Evolutionary conservation across 2,888 invertebrate species (phyloP).

Genomic region (Perdita meconis): DNA sequence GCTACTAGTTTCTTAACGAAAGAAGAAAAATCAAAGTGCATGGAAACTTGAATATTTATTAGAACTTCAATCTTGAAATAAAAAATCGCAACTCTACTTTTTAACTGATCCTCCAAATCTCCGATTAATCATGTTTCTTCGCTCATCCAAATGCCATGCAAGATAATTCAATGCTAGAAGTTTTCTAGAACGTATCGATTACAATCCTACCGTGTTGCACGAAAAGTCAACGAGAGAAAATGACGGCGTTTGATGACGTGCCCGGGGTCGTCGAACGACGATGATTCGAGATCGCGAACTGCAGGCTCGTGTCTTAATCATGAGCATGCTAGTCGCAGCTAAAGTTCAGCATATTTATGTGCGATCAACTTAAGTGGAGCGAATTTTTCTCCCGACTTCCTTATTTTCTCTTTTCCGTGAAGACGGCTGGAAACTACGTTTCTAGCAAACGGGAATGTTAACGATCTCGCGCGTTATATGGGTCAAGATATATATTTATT

Average conservation of each 20-base stretch:
- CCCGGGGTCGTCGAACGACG: constrained; percentile 33
- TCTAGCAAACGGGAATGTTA: constrained; percentile 28
- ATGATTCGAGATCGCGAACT: constrained; percentile 34
- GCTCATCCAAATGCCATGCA: too few species aligned
- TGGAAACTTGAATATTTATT: too few species aligned
- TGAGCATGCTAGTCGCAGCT: constrained; percentile 23
- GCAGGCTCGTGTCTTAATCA: constrained; percentile 43
- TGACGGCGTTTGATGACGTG: constrained; percentile 4
- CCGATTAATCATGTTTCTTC: too few species aligned
- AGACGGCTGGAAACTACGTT: constrained; percentile 8
- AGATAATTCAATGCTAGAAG: too few species aligned
- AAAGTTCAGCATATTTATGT: constrained; percentile 46
- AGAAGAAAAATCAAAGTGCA: too few species aligned
- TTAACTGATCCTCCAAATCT: too few species aligned
- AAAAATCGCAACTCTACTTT: too few species aligned
- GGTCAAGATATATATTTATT: constrained; percentile 12
- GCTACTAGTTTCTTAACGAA: too few species aligned
- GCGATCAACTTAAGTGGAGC: constrained; percentile 39
- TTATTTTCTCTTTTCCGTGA: constrained; percentile 38
- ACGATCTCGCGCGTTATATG: constrained; percentile 25
- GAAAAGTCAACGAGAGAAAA: constrained; percentile 10
- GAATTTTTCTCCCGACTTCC: constrained; percentile 35
- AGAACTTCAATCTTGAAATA: too few species aligned
- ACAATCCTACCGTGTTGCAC: constrained; percentile 8
- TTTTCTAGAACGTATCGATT: neutral